Base-by-base conservation (phyloP, 2,113 vertebrate species). In the Anoura caudifer region DNA sequence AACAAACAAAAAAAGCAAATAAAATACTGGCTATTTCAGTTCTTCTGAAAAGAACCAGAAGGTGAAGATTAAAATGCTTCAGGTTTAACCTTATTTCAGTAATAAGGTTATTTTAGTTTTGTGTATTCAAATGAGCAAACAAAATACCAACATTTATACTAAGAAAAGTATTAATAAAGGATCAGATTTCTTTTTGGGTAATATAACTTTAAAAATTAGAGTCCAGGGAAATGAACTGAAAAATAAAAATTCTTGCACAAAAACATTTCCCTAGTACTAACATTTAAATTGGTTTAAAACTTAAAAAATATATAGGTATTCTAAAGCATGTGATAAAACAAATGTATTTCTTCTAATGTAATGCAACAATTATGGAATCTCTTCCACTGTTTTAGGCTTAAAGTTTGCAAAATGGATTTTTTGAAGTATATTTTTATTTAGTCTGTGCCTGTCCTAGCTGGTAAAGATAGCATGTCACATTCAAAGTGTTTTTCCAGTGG, bases 391-490 rank as follows among this genome's bases (percentile, higher is more conserved):
- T 95, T 94, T 90, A 87, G 81, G 73, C 3, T 92, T 82, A 90
- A 76, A 73, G 45, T 91, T 97, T 97, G 73, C 95, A 82, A 88
- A 97, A 95, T 97, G 19, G 43, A 72, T 87, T 97, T 97, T 81
- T 96, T 94, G 52, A 63, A 81, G 20, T 97, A 87, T 93, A 91
- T 96, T 33, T 67, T 87, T 86, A 95, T 97, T 97, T 87, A 92
- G 63, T 97, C 91, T 91, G 50, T 94, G 82, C 95, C 97, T 97
- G 69, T 96, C 97, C 96, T 97, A 98, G 95, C 84, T 97, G 97
- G 97, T 98, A 97, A 98, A 97, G 85, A 97, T 98, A 96, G 95
- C 88, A 95, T 97, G 95, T 97, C 95, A 94, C 95, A 95, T 98
- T 97, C 83, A 97, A 91, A 98, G 97, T 97, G 95, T 76, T 95